These are phyloP conservation scores for Equus quagga DNA, from an alignment of 2,113 vertebrate genomes.

Conservation along the genomic window DNA sequence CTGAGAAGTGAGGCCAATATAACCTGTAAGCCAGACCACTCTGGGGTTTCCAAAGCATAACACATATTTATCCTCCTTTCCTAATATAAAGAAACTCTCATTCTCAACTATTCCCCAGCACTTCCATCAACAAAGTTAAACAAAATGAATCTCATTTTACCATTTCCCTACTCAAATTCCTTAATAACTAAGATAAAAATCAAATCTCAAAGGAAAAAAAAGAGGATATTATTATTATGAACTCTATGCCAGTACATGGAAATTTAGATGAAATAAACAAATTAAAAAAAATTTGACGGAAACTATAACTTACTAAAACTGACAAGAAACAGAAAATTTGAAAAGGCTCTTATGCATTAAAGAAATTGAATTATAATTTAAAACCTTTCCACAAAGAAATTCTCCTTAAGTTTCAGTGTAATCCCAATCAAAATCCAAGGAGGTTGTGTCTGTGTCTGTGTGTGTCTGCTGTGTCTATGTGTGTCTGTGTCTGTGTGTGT, in stretches of 20 bases:
- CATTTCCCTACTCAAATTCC: not conserved
- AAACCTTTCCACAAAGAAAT: not conserved
- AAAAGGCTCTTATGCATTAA: not conserved
- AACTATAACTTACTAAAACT: slow-evolving; percentile 25
- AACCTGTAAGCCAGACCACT: not conserved
- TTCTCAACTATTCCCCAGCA: not conserved
- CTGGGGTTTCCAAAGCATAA: not conserved
- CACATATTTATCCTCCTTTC: not conserved
- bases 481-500: too few species aligned
- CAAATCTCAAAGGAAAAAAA: not conserved
- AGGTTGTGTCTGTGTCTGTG: not conserved
- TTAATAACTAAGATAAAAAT: not conserved
- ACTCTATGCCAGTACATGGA: not conserved
- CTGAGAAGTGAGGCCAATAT: not conserved
- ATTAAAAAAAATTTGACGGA: not conserved
- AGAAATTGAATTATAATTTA: not conserved
- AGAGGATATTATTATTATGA: not conserved
- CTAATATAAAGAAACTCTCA: not conserved
- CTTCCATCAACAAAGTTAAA: not conserved
- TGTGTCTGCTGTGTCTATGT: not conserved
- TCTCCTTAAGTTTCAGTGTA: not conserved
- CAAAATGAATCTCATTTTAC: not conserved
- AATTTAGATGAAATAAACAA: not conserved
- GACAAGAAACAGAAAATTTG: not conserved
- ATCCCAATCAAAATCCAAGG: not conserved